Evolutionary conservation across 2,888 invertebrate genomes (phyloP).

Genomic region (Callosobruchus maculatus): DNA sequence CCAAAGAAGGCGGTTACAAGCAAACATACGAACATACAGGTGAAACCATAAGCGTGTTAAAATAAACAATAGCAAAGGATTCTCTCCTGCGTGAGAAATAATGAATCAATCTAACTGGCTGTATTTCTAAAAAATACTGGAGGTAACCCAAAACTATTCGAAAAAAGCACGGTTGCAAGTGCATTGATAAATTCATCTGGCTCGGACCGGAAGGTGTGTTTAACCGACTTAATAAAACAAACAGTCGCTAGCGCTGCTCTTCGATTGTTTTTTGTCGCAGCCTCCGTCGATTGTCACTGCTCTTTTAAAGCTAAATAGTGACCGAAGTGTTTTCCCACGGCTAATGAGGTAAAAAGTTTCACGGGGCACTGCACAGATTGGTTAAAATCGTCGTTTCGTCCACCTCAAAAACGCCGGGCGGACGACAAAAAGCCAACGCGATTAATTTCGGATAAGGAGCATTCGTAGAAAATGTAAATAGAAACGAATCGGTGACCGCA

Average conservation of each 20-base stretch:
- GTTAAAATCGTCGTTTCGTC: not conserved
- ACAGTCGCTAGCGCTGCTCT: not conserved
- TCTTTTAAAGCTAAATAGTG: not conserved
- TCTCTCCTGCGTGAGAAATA: too few species aligned
- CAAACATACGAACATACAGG: too few species aligned
- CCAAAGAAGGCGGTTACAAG: too few species aligned
- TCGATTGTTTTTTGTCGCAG: not conserved
- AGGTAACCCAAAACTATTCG: too few species aligned
- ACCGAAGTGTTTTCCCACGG: not conserved
- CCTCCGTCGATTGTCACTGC: not conserved
- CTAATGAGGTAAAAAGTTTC: not conserved
- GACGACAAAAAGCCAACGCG: not conserved
- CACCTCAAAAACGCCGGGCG: not conserved
- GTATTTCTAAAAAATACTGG: too few species aligned
- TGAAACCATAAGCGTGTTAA: too few species aligned
- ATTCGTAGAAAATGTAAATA: not conserved
- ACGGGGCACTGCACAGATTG: not conserved
- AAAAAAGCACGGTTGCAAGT: not conserved
- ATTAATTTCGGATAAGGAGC: not conserved
- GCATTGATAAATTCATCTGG: not conserved
- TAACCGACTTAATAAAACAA: not conserved
- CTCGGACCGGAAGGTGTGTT: not conserved
- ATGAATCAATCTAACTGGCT: too few species aligned
- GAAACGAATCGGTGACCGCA: not conserved
- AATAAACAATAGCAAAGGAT: too few species aligned